Base-by-base conservation (phyloP, 2,888 invertebrate species). In the Sarcophaga caerulescens region DNA sequence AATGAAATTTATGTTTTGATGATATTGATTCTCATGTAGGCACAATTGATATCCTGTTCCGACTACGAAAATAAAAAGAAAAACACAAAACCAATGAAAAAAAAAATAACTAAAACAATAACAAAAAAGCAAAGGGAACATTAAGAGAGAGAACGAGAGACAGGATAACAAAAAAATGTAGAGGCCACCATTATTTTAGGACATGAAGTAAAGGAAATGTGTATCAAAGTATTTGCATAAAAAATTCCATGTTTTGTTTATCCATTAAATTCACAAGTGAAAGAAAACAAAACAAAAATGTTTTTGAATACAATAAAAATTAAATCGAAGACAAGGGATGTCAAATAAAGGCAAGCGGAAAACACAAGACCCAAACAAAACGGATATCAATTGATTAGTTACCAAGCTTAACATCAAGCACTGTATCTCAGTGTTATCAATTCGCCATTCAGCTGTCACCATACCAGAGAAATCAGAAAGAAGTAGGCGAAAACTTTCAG, bases 221-320 rank as follows among this genome's bases (percentile, higher is more conserved):
- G 57, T 81, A 63, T 78, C 60, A 69, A 85, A 78, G 60, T 86
- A 84, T 86, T 86, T 86, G 70, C 81, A 86, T 84, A 84, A 62
- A 84, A 35, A 86, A 81, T 78, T 78, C 19, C 21, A 63, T 66
- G 59, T 45, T 71, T 82, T 79, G 52, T 81, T 78, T 85, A 62
- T 21, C 11, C 68, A 63, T 63, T 45, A 66, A 70, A 63, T 62
- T 68, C 23, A 44, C 75, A 76, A 68, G 21, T 45, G 14, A 71
- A 76, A 45, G 25, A 19, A 81, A 45, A 14, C 25, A 60, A 63
- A 57, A 12, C 52, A 52, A 77, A 59, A 73, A 47, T 68, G 66
- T 65, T 70, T 62, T 65, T 68, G 71, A 75, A 75, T 86, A 81
- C 65, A 81, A 71, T 66, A 19, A 57, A 78, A 78, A 71, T 75